phyloP scores from a whole-genome alignment of 2,888 invertebrate species.

The Amphipyra tragopoginis region DNA sequence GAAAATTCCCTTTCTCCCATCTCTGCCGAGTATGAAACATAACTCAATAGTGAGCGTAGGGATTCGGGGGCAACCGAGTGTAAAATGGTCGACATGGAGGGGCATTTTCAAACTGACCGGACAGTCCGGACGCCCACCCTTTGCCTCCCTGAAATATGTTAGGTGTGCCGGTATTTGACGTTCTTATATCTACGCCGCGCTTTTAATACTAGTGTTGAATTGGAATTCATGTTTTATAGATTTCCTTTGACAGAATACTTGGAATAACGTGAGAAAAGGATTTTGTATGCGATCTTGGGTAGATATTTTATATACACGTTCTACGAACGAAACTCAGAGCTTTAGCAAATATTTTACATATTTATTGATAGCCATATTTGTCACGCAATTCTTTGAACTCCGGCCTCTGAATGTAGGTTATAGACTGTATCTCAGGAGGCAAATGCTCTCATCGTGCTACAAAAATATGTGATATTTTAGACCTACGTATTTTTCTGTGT shows the following conservation, averaged over 20 bases:
- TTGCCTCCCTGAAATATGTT: slow-evolving; percentile 75
- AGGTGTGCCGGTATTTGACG: slow-evolving; percentile 70
- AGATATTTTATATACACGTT: slow-evolving; percentile 5
- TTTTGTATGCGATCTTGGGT: background rate
- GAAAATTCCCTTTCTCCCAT: slow-evolving; percentile 68
- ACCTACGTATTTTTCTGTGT: background rate
- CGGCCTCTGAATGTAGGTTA: background rate
- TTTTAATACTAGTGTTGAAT: slow-evolving; percentile 42
- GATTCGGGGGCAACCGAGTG: slow-evolving; percentile 82
- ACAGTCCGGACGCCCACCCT: slow-evolving; percentile 61
- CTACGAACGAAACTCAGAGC: background rate
- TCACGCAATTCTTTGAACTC: background rate
- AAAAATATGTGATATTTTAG: background rate
- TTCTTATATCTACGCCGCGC: slow-evolving; percentile 62
- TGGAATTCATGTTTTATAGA: slow-evolving; percentile 34
- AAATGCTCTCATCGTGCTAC: background rate
- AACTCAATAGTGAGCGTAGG: slow-evolving; percentile 83
- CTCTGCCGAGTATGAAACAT: slow-evolving; percentile 78
- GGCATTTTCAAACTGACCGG: slow-evolving; percentile 86
- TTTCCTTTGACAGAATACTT: slow-evolving; percentile 18
- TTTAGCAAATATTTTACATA: background rate
- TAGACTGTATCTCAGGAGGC: background rate
- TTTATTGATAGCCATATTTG: background rate
- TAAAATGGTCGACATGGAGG: slow-evolving; percentile 85
- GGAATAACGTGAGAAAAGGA: background rate